These are phyloP conservation scores for Lytechinus pictus DNA, from an alignment of 35 echinoderm and acorn worm genomes.

Conservation along the genomic window DNA sequence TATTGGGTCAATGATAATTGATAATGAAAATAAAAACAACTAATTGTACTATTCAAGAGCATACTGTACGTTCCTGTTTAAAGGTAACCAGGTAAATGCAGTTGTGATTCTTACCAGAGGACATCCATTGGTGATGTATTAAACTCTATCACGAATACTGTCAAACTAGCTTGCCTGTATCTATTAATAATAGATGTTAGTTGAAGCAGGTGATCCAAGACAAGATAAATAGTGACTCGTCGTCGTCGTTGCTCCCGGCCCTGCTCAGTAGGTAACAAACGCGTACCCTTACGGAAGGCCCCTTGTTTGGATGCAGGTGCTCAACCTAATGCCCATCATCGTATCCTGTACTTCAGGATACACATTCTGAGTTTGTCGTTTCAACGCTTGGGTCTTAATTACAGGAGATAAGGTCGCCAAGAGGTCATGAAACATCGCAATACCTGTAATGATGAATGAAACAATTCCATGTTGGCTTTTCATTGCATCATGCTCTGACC, in stretches of 20 bases:
- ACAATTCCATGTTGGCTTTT: neutral
- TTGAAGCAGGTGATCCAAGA: conserved; percentile 7
- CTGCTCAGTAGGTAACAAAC: neutral
- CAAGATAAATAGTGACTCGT: neutral
- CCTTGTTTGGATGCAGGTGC: neutral
- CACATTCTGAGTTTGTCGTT: neutral
- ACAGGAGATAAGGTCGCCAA: neutral
- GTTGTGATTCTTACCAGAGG: too few species aligned
- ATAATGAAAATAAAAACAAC: too few species aligned
- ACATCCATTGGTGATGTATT: too few species aligned
- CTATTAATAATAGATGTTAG: neutral
- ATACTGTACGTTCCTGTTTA: too few species aligned
- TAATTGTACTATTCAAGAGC: too few species aligned
- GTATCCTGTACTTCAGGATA: neutral
- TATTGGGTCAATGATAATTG: too few species aligned
- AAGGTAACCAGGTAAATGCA: too few species aligned
- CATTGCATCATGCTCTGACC: too few species aligned
- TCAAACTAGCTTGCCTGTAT: too few species aligned
- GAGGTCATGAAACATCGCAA: neutral
- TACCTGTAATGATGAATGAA: neutral
- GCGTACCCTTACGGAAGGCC: neutral
- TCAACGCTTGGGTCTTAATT: neutral
- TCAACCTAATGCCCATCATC: neutral
- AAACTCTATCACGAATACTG: too few species aligned
- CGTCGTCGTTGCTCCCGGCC: neutral